Base-by-base conservation (phyloP, 2,888 invertebrate species). In the Eupithecia tripunctaria region DNA sequence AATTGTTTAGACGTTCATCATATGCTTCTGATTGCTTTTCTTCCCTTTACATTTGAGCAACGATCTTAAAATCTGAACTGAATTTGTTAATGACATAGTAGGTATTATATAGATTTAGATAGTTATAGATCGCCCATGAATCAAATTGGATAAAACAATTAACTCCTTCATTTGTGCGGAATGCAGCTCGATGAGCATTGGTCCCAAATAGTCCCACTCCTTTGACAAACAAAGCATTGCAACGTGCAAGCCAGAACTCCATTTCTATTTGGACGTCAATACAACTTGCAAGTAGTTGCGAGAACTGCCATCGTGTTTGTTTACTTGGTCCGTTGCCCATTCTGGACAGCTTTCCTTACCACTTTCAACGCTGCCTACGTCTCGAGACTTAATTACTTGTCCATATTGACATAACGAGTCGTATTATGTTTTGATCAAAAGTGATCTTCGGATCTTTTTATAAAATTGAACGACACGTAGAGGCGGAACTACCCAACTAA, bases 341-440 rank as follows among this genome's bases (percentile, higher is more conserved):
- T 89, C 87, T 85, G 84, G 80, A 83, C 90, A 91, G 91, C 93
- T 93, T 93, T 93, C 93, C 84, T 91, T 85, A 88, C 88, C 88
- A 91, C 94, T 94, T 92, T 93, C 91, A 86, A 90, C 88, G 67
- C 66, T 79, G 81, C 84, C 81, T 80, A 87, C 89, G 88, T 88
- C 86, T 84, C 83, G 82, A 87, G 89, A 89, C 86, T 91, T 91
- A 92, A 93, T 92, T 90, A 91, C 88, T 85, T 81, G 62, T 47
- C 62, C 25, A 62, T 67, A 70, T 65, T 70, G 64, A 65, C 64
- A 70, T 59, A 70, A 36, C 64, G n/a, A 70, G 65, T 66, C 41
- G 56, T 66, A 60, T 27, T 56, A 56, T 56, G 56, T 56, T 56
- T 56, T 56, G 56, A 56, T 56, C 21, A 56, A 56, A 21, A 56